These are phyloP conservation scores for Echinarachnius parma DNA, from an alignment of 53 echinoderm and acorn worm species.

Conservation along the genomic window DNA sequence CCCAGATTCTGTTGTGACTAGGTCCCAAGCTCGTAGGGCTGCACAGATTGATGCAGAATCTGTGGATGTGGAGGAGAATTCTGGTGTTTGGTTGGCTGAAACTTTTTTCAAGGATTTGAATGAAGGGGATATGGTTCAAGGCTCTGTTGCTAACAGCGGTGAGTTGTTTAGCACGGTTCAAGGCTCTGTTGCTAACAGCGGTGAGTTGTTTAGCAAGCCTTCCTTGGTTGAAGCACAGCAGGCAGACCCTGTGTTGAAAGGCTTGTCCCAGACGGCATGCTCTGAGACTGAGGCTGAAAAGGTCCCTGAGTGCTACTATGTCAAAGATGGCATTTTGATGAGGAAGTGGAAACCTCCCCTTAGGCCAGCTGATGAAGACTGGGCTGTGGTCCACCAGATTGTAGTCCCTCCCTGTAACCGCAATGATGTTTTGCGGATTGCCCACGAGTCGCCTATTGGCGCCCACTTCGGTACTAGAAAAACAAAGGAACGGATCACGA, in stretches of 20 bases:
- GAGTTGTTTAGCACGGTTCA: too few relatives aligned
- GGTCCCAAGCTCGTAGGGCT: neutral
- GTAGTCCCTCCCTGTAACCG: constrained; percentile 37
- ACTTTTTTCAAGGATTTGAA: constrained; percentile 12
- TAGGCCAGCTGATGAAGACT: constrained; percentile 49
- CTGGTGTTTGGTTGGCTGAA: constrained; percentile 9
- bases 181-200: too few relatives aligned
- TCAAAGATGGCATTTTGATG: constrained; percentile 42
- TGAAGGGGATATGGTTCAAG: neutral
- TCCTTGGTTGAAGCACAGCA: too few relatives aligned
- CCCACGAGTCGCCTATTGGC: constrained; percentile 41
- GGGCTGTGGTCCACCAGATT: constrained; percentile 45
- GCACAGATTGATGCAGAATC: neutral
- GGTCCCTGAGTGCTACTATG: too few relatives aligned
- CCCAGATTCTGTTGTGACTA: constrained; percentile 31
- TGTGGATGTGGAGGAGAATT: neutral
- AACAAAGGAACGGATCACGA: constrained; percentile 38
- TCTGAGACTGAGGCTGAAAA: too few relatives aligned
- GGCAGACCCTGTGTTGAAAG: too few relatives aligned
- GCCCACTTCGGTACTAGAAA: constrained; percentile 51
- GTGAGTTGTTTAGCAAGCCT: neutral
- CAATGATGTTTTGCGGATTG: constrained; percentile 28
- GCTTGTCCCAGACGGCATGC: too few relatives aligned
- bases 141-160: neutral
- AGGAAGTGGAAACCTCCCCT: constrained; percentile 55